Evolutionary conservation across 64 coral and sea anemone species (phyloP), one percentile per base, ranked within the genome.

Genomic region (Stichodactyla helianthus): DNA sequence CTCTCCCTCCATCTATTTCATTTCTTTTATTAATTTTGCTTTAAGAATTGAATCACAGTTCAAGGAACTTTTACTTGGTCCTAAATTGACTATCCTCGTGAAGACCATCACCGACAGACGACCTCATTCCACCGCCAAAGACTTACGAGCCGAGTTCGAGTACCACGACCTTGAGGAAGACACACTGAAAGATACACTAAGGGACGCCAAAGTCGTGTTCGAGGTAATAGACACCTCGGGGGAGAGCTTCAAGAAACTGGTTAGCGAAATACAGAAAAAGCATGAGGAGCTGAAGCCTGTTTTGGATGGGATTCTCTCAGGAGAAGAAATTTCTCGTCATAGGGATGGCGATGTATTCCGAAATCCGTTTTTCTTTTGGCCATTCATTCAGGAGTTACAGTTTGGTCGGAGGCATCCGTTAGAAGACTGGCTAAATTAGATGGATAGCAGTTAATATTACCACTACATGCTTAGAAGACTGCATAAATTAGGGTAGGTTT

Each of bases 361-460:
- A 19, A 81, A 81, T 81, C 78, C 78, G 20, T 81, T 81, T 54
- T 81, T 81, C 52, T 81, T 81, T 51, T 81, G 78, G 78, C 78
- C 78, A 20, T 81, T 81, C 53, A 81, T 81, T 20, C 78, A 81
- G 14, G 78, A 81, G 68, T 31, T 74, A 14, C 68, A 26, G 53
- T 81, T 20, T 81, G 31, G 17, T 15, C 35, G 78, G 6, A 81
- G 78, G 51, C 78, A 81, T 51, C 26, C 78, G 2, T 53, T 81
- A 53, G 78, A 81, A 81, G 78, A 81, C 8, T 81, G 15, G 15
- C 51, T 81, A 7, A 81, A 81, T 81, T 81, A 81, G 78, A 31
- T 58, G 55, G 55, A 58, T 58, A 58, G 55, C 2, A 4, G 8
- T 15, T 58, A 15, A n/a, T n/a, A n/a, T n/a, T n/a, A n/a, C n/a